A percentile compares a stretch with the other conserved stretches of the same genome.
phyloP scores from a whole-genome alignment of 53 echinoderm and acorn worm species.

The Hippasteria phrygiana region DNA sequence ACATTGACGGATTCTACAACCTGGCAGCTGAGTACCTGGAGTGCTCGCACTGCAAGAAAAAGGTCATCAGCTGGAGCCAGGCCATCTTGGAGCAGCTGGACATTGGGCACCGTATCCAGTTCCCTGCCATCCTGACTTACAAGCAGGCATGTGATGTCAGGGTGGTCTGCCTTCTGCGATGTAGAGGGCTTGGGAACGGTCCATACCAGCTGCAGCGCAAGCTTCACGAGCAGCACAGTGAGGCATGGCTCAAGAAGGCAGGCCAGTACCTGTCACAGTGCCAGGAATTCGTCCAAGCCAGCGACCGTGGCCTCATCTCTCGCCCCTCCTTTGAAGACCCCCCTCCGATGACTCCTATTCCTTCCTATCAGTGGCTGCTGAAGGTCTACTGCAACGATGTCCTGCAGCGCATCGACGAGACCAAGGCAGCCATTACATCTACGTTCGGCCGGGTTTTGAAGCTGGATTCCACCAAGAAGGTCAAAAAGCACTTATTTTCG shows the following conservation, averaged over 20 bases:
- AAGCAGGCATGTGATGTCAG: slow-evolving; percentile 68
- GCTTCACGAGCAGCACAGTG: slow-evolving; percentile 69
- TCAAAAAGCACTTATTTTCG: slow-evolving; percentile 61
- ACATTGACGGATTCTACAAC: slow-evolving; percentile 73
- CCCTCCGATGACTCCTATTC: slow-evolving; percentile 63
- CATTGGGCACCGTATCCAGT: slow-evolving; percentile 61
- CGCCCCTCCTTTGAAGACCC: slow-evolving; percentile 14
- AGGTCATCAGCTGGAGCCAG: slow-evolving; percentile 77
- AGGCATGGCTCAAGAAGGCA: slow-evolving; percentile 62
- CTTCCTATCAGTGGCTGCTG: slow-evolving; percentile 72
- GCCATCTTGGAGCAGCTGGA: slow-evolving; percentile 75
- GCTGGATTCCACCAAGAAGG: slow-evolving; percentile 85
- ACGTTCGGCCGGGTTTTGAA: slow-evolving; percentile 78
- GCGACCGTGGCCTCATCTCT: slow-evolving; percentile 49
- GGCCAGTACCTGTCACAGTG: slow-evolving; percentile 55
- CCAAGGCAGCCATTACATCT: slow-evolving; percentile 77
- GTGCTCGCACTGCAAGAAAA: slow-evolving; percentile 65
- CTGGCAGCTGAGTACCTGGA: slow-evolving; percentile 81
- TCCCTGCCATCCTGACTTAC: slow-evolving; percentile 76
- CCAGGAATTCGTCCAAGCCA: slow-evolving; percentile 57
- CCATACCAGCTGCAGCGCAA: slow-evolving; percentile 63
- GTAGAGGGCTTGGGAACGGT: slow-evolving; percentile 66
- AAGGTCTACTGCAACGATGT: slow-evolving; percentile 77
- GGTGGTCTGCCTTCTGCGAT: slow-evolving; percentile 49
- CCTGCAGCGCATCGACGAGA: slow-evolving; percentile 66